Conservation (phyloP, 2,797 vertebrate genomes). For the Muraenolepis orangiensis region DNA sequence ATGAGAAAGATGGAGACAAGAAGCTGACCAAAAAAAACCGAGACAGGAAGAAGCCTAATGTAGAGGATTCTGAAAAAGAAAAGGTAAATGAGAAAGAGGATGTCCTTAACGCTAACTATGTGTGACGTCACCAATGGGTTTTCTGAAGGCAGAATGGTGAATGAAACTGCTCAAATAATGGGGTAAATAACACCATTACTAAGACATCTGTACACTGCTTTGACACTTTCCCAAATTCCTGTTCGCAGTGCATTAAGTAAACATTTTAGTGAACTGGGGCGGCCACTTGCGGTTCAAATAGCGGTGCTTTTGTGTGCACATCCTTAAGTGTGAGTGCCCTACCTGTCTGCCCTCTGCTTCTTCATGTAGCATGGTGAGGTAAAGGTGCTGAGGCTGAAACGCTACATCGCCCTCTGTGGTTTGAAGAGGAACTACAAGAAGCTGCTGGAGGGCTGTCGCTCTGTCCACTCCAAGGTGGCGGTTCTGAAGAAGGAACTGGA, state of each 20-base stretch:
- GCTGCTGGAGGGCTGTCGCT: constrained; percentile 71
- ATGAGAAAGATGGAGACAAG: constrained; percentile 38
- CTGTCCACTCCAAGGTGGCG: constrained; percentile 67
- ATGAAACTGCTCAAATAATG: too few relatives aligned
- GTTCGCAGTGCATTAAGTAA: too few relatives aligned
- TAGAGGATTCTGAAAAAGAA: constrained; percentile 23
- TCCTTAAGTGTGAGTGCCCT: too few relatives aligned
- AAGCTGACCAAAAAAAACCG: constrained; percentile 15
- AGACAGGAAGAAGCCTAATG: constrained; percentile 34
- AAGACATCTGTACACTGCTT: too few relatives aligned
- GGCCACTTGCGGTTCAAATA: too few relatives aligned
- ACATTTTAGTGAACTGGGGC: too few relatives aligned
- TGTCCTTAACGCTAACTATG: not conserved
- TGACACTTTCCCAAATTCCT: too few relatives aligned
- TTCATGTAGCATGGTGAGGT: constrained; percentile 52
- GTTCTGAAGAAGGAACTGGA: constrained; percentile 79
- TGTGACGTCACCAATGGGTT: not conserved
- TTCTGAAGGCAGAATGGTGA: not conserved
- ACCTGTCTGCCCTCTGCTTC: not conserved
- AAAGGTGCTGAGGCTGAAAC: constrained; percentile 78
- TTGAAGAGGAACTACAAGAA: constrained; percentile 82
- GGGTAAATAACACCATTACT: too few relatives aligned
- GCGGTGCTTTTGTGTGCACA: too few relatives aligned
- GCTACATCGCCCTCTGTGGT: constrained; percentile 81
- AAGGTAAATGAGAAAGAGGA: constrained; percentile 47